These are phyloP conservation scores for Nymphalis polychloros DNA, from an alignment of 2,888 invertebrate species.

Conservation along the genomic window DNA sequence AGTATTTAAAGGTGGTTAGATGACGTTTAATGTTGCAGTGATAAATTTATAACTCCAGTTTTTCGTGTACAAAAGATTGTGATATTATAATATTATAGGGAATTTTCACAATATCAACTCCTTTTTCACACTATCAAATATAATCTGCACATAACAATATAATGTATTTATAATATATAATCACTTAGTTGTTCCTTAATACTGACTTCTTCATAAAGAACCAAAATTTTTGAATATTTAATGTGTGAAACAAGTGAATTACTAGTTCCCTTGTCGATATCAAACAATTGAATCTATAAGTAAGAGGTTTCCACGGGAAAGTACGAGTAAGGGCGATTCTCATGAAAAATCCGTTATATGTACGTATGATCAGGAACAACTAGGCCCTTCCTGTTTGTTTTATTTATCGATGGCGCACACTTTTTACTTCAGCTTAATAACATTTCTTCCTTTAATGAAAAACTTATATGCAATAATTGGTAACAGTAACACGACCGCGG, in stretches of 20 bases:
- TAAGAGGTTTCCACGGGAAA: not conserved
- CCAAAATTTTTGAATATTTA: too few relatives aligned
- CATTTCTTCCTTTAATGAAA: not conserved
- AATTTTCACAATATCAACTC: too few relatives aligned
- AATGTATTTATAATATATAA: too few relatives aligned
- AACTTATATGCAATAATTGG: not conserved
- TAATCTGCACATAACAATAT: too few relatives aligned
- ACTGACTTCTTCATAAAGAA: too few relatives aligned
- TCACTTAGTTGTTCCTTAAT: too few relatives aligned
- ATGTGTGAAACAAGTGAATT: not conserved
- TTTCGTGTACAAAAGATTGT: too few relatives aligned
- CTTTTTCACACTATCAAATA: too few relatives aligned
- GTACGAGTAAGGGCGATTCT: slow-evolving; percentile 17
- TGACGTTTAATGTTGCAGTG: too few relatives aligned
- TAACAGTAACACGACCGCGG: not conserved
- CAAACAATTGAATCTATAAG: not conserved
- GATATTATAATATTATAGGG: too few relatives aligned
- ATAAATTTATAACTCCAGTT: too few relatives aligned
- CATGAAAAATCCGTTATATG: slow-evolving; percentile 13
- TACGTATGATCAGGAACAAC: slow-evolving; percentile 7
- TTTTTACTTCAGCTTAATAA: slow-evolving; percentile 7
- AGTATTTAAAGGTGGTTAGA: too few relatives aligned
- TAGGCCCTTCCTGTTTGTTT: slow-evolving; percentile 1
- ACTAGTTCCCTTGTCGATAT: not conserved
- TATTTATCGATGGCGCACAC: slow-evolving; percentile 4